A percentile compares a stretch with the other conserved stretches of the same genome.
Evolutionary conservation across 1,140 invertebrate species (phyloP).

Genomic region (Drosophila sucinea): DNA sequence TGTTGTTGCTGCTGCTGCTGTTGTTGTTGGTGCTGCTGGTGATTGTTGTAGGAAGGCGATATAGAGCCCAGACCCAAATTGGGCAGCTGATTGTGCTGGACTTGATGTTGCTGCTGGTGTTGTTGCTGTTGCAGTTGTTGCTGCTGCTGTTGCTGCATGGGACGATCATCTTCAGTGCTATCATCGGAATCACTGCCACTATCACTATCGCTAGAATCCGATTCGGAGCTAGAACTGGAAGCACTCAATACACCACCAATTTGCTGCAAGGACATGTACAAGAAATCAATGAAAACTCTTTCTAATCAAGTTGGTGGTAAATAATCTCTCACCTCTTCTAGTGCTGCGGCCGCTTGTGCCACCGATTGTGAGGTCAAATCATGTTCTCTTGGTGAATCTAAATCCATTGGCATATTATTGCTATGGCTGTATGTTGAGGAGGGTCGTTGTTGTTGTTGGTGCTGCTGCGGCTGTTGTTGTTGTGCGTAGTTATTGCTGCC

Average conservation of each 20-base stretch:
- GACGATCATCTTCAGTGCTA: conserved; percentile 68
- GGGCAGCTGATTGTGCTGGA: conserved; percentile 53
- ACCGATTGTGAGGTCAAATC: conserved; percentile 62
- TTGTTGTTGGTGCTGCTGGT: conserved; percentile 60
- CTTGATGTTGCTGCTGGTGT: conserved; percentile 41
- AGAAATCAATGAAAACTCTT: background rate
- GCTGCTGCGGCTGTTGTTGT: conserved; percentile 38
- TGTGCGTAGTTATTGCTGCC: conserved; percentile 48
- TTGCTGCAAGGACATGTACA: conserved; percentile 51
- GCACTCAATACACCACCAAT: conserved; percentile 74
- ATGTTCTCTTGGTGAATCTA: conserved; percentile 57
- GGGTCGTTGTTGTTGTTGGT: conserved; percentile 45
- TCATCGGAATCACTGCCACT: conserved; percentile 83
- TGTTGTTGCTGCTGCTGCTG: conserved; percentile 59
- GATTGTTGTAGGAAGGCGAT: conserved; percentile 74
- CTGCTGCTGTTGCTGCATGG: conserved; percentile 33
- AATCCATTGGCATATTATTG: conserved; percentile 64
- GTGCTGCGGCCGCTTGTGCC: conserved; percentile 66
- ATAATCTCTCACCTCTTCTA: conserved; percentile 64
- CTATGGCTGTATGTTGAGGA: conserved; percentile 45
- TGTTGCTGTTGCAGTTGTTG: conserved; percentile 23
- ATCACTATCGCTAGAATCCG: conserved; percentile 83
- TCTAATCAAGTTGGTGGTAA: background rate
- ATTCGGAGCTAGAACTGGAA: conserved; percentile 80
- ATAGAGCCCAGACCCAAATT: conserved; percentile 50